These are phyloP conservation scores for Phenganax marumi DNA, from an alignment of 92 coral and sea anemone genomes.

Conservation along the genomic window DNA sequence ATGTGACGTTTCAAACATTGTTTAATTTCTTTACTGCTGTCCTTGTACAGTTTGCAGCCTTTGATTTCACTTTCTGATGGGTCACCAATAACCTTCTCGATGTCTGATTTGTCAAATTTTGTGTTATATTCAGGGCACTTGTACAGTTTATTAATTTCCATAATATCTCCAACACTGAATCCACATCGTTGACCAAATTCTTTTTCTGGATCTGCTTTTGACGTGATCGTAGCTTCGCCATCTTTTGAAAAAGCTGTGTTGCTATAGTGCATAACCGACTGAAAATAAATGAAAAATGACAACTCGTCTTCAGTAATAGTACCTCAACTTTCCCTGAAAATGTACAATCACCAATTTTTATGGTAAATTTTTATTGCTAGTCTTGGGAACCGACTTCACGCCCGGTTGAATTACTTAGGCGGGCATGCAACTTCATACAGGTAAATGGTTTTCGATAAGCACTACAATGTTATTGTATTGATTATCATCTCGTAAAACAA, in stretches of 20 bases:
- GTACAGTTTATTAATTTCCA: constrained; percentile 71
- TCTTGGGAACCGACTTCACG: no score
- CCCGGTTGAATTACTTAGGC: no score
- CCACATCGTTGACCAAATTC: constrained; percentile 83
- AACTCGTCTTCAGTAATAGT: no score
- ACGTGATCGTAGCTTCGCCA: constrained; percentile 58
- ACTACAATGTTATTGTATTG: no score
- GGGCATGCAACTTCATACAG: no score
- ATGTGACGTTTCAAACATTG: not conserved
- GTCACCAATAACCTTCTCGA: not conserved
- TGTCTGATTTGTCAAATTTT: constrained; percentile 23
- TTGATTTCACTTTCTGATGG: not conserved
- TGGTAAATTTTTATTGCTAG: no score
- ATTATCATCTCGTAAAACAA: no score
- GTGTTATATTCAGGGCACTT: constrained; percentile 42
- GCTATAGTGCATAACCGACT: constrained; percentile 95
- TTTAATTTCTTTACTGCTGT: not conserved
- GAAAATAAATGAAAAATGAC: not conserved
- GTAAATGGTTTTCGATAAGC: no score
- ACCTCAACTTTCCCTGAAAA: no score
- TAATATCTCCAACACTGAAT: constrained; percentile 72
- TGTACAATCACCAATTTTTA: no score
- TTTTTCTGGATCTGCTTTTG: constrained; percentile 55
- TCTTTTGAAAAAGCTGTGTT: constrained; percentile 77
- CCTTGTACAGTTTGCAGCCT: no score